Conservation (phyloP, 2,888 invertebrate species). For the Adelphocoris suturalis region DNA sequence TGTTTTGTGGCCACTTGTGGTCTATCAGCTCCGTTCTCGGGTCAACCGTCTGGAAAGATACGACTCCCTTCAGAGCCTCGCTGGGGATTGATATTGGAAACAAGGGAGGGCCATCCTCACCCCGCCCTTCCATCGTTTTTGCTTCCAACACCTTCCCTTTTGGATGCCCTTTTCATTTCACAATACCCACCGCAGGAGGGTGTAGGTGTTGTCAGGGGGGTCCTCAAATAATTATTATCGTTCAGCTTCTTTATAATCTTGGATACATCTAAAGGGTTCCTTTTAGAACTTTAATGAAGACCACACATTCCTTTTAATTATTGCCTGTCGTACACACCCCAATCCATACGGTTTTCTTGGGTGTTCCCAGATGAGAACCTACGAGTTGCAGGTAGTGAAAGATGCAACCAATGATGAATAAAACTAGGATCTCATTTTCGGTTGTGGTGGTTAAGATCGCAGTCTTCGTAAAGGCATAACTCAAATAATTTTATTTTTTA, state of each 20-base stretch:
- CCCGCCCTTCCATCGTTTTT: not conserved
- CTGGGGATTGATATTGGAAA: slow-evolving; percentile 33
- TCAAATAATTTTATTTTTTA: no score
- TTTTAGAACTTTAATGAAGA: slow-evolving; percentile 3
- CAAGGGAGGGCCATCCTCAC: not conserved
- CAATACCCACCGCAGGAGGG: not conserved
- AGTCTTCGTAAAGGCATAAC: no score
- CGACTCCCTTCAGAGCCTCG: slow-evolving; percentile 13
- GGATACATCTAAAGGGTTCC: not conserved
- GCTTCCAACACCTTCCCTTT: slow-evolving; percentile 22
- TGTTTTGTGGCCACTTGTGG: slow-evolving; percentile 55
- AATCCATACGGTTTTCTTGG: not conserved
- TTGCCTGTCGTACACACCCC: not conserved
- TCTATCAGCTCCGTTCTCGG: slow-evolving; percentile 43
- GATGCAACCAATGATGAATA: not conserved
- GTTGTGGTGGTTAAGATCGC: no score
- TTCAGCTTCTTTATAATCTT: slow-evolving; percentile 7
- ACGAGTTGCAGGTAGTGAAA: not conserved
- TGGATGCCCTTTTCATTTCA: slow-evolving; percentile 17
- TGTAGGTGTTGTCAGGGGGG: slow-evolving; percentile 27
- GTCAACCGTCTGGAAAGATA: slow-evolving; percentile 68
- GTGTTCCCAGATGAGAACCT: not conserved
- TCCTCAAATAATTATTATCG: slow-evolving; percentile 27
- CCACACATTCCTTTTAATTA: slow-evolving; percentile 42
- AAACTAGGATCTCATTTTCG: not conserved